Evolutionary conservation across 2,797 vertebrate species (phyloP).

Genomic region (Neosilurus mollespiculum): DNA sequence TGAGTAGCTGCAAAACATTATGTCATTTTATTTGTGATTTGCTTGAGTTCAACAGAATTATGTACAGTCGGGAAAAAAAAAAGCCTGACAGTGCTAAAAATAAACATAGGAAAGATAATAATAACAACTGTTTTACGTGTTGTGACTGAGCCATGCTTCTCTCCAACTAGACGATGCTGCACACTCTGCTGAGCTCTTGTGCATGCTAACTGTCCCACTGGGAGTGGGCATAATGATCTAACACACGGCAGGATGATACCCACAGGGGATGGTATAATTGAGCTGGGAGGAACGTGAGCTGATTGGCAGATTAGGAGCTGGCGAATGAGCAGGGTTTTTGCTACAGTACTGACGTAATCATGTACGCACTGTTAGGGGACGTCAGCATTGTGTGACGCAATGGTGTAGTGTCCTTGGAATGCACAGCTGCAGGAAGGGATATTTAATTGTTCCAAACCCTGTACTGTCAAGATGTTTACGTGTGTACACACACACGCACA

Average conservation of each 20-base stretch:
- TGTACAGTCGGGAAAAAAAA: neutral
- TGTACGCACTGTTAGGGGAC: slow-evolving; percentile 37
- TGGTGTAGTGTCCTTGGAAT: slow-evolving; percentile 21
- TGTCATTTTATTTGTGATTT: neutral
- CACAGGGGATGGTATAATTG: slow-evolving; percentile 42
- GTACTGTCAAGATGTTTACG: slow-evolving; percentile 19
- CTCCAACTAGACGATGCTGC: slow-evolving; percentile 27
- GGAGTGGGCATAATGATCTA: slow-evolving; percentile 47
- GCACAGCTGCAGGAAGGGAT: slow-evolving; percentile 31
- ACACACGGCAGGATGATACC: slow-evolving; percentile 50
- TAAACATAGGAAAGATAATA: neutral
- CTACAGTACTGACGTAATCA: slow-evolving; percentile 44
- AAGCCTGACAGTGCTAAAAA: slow-evolving; percentile 23
- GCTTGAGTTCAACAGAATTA: neutral
- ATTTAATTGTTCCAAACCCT: neutral
- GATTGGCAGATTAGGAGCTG: slow-evolving; percentile 34
- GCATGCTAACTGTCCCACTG: slow-evolving; percentile 46
- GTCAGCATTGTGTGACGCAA: slow-evolving; percentile 53
- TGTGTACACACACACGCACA: neutral
- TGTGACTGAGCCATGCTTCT: slow-evolving; percentile 10
- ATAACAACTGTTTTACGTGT: neutral
- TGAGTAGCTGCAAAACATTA: neutral
- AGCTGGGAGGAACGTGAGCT: slow-evolving; percentile 19
- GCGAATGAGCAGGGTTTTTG: neutral
- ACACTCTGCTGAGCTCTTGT: slow-evolving; percentile 21